Evolutionary conservation across 2,113 vertebrate genomes (phyloP), one percentile per base, ranked within the genome.

Genomic region (Entelurus aequoreus): DNA sequence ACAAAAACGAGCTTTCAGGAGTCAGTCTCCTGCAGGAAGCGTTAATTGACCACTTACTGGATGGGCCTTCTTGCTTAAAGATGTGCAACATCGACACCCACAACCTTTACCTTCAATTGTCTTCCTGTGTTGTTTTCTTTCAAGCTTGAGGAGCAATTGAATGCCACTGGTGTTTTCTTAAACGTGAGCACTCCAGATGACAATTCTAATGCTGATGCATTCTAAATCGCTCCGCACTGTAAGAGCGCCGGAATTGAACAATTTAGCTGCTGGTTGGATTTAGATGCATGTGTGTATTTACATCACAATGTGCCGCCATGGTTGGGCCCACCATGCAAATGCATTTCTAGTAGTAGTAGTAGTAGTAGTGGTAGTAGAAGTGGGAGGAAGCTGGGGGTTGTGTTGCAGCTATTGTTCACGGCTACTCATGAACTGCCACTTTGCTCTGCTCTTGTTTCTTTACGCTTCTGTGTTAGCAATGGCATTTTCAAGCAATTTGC

Each of bases 21-120:
- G 57, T 71, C 77, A 76, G 69, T 76, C 62, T 76, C 70, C 71
- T 55, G 64, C 63, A 80, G 62, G 74, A 82, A 63, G 72, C 60
- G 80, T 80, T 86, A 81, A 83, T 77, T 63, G 66, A 68, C 78
- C 79, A 75, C 64, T 85, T 83, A 72, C 64, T 68, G 65, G 74
- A 63, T 62, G 66, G 65, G 69, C 64, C 63, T 79, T 82, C 69
- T 62, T 66, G 60, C 44, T 64, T 47, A 28, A 70, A 72, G 79
- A 81, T 77, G 67, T 11, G 52, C 76, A 75, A 73, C 60, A 70
- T 66, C 64, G 55, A 62, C 55, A 63, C 8, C 58, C 68, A 69
- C 75, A 75, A 79, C 70, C 55, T 21, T 57, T 57, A 19, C 55
- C n/a, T 21, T 21, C 10, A 46, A 57, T 19, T 19, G 38, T 36